These are phyloP conservation scores for Tupaia chinensis DNA, from an alignment of 2,113 vertebrate genomes.

Conservation along the genomic window DNA sequence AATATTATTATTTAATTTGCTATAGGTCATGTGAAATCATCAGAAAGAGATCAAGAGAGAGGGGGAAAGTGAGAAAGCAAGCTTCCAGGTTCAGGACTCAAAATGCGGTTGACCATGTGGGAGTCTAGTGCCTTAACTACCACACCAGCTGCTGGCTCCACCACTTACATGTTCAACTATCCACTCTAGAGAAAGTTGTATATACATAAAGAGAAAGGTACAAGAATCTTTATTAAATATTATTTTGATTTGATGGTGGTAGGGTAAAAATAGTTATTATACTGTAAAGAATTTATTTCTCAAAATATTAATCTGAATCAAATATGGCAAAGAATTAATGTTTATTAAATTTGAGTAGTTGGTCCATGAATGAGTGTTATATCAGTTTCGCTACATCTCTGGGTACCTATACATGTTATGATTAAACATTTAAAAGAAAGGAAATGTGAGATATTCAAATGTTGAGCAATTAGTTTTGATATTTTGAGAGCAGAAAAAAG, in stretches of 20 bases:
- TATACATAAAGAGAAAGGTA: background rate
- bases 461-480: conserved; percentile 22
- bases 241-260: background rate
- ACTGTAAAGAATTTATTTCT: background rate
- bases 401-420: background rate
- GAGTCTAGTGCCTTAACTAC: too few species aligned
- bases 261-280: background rate
- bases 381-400: background rate
- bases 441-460: background rate
- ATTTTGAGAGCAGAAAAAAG: conserved; percentile 17
- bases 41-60: too few species aligned
- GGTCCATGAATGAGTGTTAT: background rate
- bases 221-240: background rate
- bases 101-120: too few species aligned
- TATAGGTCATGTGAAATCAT: too few species aligned
- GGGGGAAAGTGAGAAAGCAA: too few species aligned
- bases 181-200: background rate
- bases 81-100: too few species aligned
- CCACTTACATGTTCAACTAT: background rate
- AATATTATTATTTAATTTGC: too few species aligned
- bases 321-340: background rate
- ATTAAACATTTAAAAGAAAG: conserved; percentile 38
- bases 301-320: background rate
- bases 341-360: background rate
- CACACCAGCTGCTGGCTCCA: too few species aligned